phyloP scores from a whole-genome alignment of 2,888 invertebrate species.

The Tricholauxania praeusta region DNA sequence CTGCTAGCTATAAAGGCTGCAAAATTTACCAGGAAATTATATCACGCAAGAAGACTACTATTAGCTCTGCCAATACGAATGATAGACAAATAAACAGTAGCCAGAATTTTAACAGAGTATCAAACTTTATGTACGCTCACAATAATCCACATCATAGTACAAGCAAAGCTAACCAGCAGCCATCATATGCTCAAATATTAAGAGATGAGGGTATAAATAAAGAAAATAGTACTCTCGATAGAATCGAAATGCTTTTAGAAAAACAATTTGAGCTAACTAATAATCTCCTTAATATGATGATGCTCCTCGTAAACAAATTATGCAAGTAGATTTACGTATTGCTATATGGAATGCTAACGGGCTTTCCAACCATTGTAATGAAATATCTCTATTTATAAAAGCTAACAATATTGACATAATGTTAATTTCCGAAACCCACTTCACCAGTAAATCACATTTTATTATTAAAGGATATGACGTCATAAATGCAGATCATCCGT shows the following conservation, averaged over 20 bases:
- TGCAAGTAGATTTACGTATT: conserved; percentile 34
- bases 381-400: too few species aligned
- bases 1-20: conserved; percentile 30
- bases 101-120: background rate
- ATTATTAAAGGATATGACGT: conserved; percentile 38
- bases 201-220: background rate
- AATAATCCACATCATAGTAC: too few species aligned
- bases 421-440: conserved; percentile 39
- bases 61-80: background rate
- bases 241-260: background rate
- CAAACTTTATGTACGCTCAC: background rate
- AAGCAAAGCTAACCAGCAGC: background rate
- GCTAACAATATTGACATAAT: background rate
- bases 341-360: background rate
- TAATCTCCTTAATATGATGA: conserved; percentile 21
- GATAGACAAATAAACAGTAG: background rate
- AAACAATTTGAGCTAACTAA: conserved; percentile 6
- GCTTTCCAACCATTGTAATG: too few species aligned
- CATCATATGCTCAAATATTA: background rate
- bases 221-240: background rate
- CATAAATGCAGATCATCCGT: conserved; percentile 34
- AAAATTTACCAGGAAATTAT: conserved; percentile 14
- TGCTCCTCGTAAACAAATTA: conserved; percentile 24
- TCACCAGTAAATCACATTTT: conserved; percentile 39
- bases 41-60: background rate